A percentile compares a stretch with the other conserved stretches of the same genome.
Conservation (phyloP, 2,888 invertebrate genomes). For the Colletes collaris region DNA sequence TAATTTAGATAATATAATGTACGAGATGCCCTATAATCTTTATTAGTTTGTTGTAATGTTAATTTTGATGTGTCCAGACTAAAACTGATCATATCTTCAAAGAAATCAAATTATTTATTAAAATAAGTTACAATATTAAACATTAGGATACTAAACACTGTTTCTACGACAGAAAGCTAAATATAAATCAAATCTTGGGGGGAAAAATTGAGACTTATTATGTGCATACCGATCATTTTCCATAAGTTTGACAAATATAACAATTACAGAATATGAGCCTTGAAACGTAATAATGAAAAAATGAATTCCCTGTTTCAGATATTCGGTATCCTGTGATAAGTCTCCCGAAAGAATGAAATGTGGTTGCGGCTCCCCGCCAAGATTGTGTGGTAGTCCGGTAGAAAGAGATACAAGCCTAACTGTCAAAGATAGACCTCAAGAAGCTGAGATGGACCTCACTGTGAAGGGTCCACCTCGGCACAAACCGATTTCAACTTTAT, state of each 20-base stretch:
- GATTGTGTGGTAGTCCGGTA: constrained; percentile 71
- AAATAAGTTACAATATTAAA: too few relatives aligned
- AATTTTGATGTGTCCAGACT: too few relatives aligned
- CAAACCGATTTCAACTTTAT: constrained; percentile 72
- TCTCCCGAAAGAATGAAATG: constrained; percentile 78
- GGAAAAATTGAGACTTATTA: too few relatives aligned
- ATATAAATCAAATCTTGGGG: too few relatives aligned
- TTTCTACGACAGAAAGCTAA: too few relatives aligned
- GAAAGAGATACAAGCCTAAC: constrained; percentile 57
- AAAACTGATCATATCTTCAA: too few relatives aligned
- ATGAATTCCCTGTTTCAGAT: constrained; percentile 63
- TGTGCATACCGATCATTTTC: too few relatives aligned
- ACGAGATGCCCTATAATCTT: too few relatives aligned
- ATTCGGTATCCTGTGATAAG: constrained; percentile 76
- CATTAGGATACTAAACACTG: too few relatives aligned
- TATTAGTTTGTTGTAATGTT: too few relatives aligned
- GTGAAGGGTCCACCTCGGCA: constrained; percentile 76
- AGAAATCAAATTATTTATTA: too few relatives aligned
- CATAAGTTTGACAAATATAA: background rate
- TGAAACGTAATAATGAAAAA: background rate
- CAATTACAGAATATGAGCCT: too few relatives aligned
- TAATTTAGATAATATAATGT: background rate
- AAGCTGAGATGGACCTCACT: constrained; percentile 81
- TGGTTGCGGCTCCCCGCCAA: constrained; percentile 76
- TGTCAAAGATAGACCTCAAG: constrained; percentile 74